Base-by-base conservation (phyloP, 2,113 vertebrate genomes). In the Pimephales promelas region DNA sequence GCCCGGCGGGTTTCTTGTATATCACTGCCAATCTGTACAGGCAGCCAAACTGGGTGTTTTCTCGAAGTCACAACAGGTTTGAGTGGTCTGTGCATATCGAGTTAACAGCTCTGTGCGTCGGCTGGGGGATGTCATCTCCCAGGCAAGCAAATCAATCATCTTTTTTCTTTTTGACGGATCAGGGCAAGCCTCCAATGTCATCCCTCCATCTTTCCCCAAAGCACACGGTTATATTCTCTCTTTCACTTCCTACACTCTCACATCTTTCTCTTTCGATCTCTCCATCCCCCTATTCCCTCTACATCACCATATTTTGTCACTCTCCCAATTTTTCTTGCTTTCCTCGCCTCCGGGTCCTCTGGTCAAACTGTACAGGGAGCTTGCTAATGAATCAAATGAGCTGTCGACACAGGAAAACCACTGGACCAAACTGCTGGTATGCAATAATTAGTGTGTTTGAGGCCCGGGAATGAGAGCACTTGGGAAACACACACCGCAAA, bases 391-490 rank as follows among this genome's bases (percentile, higher is more conserved):
- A 93, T 91, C 88, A 91, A 90, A 92, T 87, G 88, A 91, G 89
- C 88, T 92, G 90, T 91, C 92, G 92, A 89, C 91, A 92, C 87
- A 89, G 82, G 87, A 82, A 89, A 87, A 86, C 78, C 85, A 83
- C 54, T 81, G 68, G 62, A 75, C 77, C 64, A 56, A 78, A 66
- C 81, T 76, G 79, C 83, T 64, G 83, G 78, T 73, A 79, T 87
- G 91, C 90, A 90, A 87, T 94, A 92, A 94, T 93, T 92, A 93
- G 90, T 87, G 83, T 88, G 91, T 92, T 93, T 90, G 90, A 88
- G 89, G 92, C 90, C 89, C 89, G 90, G 87, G 85, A 80, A 71
- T 45, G 66, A 76, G 68, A 70, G 75, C 59, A 79, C 77, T 78
- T 70, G 62, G 62, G 62, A 70, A 57, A 80, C 59, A 59, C 80